Base-by-base conservation (phyloP, 92 coral and sea anemone species). In the Zoanthus solanderi region DNA sequence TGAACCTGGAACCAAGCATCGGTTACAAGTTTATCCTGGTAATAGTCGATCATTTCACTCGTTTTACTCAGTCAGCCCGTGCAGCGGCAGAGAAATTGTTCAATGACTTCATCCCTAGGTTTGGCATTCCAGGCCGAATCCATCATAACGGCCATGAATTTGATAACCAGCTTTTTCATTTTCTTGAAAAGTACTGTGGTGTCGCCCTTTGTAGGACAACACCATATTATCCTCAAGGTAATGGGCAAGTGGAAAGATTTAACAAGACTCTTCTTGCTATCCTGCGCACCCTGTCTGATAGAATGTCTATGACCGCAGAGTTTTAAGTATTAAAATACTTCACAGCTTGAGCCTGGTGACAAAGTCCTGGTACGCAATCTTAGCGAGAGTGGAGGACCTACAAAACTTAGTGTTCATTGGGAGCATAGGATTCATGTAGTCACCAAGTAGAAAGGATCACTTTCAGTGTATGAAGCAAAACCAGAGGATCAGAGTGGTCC, bases 341-440 rank as follows among this genome's bases (percentile, higher is more conserved):
- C 87, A 3, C 86, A 69, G n/a, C 92, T 92, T 1, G 60, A 80
- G 47, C 88, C 83, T 30, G 92, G 94, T 48, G 90, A 88, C 32
- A 11, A 91, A 74, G 91, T 93, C n/a, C 83, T 89, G 3, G 94
- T 91, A 84, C 23, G 23, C 23, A 23, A 23, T 23, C 23, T 23
- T 23, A 23, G 23, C 23, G 23, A 23, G 23, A 23, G 94, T 29
- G 91, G 85, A 54, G 91, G 94, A 57, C 94, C 94, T 2, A 89
- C 94, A 48, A 93, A 88, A 75, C 90, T 93, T 17, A 45, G 94
- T 11, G 77, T 90, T 14, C 74, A 91, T 47, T 93, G 94, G 92
- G 94, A 93, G 75, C 75, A 89, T 18, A 78, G 75, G 44, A 80
- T 86, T n/a, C 90, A 91, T 50, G 88, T 23, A 23, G 23, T 23